Base-by-base conservation (phyloP, 2,888 invertebrate species). In the Andrena fulva region DNA sequence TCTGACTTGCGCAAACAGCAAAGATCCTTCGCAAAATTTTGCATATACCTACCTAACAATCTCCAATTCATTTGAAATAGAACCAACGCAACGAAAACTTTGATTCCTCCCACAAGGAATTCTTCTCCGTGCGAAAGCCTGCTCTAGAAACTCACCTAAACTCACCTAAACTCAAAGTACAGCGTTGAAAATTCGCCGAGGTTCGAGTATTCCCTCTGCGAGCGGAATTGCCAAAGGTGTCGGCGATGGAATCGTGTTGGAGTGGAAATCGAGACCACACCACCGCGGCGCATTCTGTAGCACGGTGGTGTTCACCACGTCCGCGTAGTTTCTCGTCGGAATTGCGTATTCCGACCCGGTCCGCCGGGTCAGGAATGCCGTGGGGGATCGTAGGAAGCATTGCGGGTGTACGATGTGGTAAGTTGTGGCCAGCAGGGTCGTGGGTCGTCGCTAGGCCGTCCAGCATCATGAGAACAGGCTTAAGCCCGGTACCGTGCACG, bases 381-480 rank as follows among this genome's bases (percentile, higher is more conserved):
- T 77, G 64, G 82, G 77, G 82, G 80, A 89, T 85, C 84, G 87
- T 84, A 84, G 89, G 89, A 88, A 90, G 89, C 87, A 86, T 87
- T 81, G 90, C 90, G 89, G 89, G 90, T 90, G 90, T 89, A 89
- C 85, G 87, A 85, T 81, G 86, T 85, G 87, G 92, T 93, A 92
- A 93, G 90, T 92, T 93, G 92, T 91, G 88, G 91, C 90, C 89
- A 80, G 85, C 85, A 85, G 89, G 93, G 93, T 93, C 93, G 90
- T 87, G 92, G 93, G 93, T 93, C 92, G 90, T 89, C 86, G 88
- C 91, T 92, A 91, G 92, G 90, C 90, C 91, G 91, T 91, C 89
- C 87, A 80, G 87, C 90, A 85, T 90, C 92, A 91, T 92, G 92
- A 92, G 92, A 92, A 90, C 89, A 83, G 86, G 87, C 88, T 91